These are phyloP conservation scores for Ectemnius continuus DNA, from an alignment of 2,888 invertebrate genomes.

Conservation along the genomic window DNA sequence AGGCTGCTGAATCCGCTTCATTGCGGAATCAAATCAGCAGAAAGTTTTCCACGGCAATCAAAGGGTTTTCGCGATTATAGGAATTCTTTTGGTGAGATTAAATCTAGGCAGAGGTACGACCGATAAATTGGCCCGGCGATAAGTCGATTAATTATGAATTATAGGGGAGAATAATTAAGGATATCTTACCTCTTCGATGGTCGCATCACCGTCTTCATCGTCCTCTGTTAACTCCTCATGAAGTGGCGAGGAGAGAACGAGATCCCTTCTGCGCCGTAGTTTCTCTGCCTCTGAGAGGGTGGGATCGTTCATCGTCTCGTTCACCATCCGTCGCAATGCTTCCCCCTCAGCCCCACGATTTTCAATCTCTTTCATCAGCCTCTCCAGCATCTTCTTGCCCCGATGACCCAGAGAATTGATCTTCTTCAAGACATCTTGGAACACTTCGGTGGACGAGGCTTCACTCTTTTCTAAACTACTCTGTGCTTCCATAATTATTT, in stretches of 20 bases:
- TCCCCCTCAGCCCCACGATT: slow-evolving; percentile 50
- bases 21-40: not conserved
- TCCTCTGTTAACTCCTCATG: slow-evolving; percentile 80
- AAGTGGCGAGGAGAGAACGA: slow-evolving; percentile 79
- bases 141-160: too few relatives aligned
- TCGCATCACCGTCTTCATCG: slow-evolving; percentile 82
- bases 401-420: slow-evolving; percentile 81
- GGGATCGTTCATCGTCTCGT: slow-evolving; percentile 79
- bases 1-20: not conserved
- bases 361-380: slow-evolving; percentile 79
- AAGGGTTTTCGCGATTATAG: too few relatives aligned
- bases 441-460: slow-evolving; percentile 79
- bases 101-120: too few relatives aligned
- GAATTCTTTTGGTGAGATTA: too few relatives aligned
- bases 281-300: slow-evolving; percentile 70
- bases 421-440: slow-evolving; percentile 81
- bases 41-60: slow-evolving; percentile 14
- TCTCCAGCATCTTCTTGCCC: slow-evolving; percentile 80
- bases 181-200: slow-evolving; percentile 81
- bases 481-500: not conserved
- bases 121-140: too few relatives aligned
- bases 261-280: slow-evolving; percentile 78
- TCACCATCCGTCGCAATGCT: slow-evolving; percentile 53
- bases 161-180: too few relatives aligned
- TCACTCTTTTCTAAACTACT: not conserved